Evolutionary conservation across 2,888 invertebrate genomes (phyloP), one percentile per base, ranked within the genome.

Genomic region (Lycaena phlaeas): DNA sequence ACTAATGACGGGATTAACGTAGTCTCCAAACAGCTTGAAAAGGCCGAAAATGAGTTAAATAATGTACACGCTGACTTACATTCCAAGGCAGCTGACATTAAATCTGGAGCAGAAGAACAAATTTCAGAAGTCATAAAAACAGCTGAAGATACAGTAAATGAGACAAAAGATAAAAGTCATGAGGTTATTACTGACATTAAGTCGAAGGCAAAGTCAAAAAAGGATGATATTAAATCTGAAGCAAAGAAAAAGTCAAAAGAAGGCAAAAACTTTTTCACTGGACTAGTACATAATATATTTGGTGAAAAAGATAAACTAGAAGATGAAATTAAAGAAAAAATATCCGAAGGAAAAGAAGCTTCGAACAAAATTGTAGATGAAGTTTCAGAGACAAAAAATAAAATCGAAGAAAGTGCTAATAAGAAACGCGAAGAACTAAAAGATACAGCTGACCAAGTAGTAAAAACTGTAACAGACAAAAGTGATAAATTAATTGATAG

Each of bases 221-320:
- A n/a, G n/a, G n/a, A n/a, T 5, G 60, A 64, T 48, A 36, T 56
- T 7, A 58, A 61, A 48, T 43, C 54, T 4, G 61, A 64, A 38
- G 68, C 64, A 1, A 78, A 81, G 48, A 78, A 82, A 54, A 81
- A 81, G 43, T 66, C 73, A 10, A 82, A 82, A 51, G 77, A 82
- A 59, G 72, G 82, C 2, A 82, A 84, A 45, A 72, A 64, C 49
- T 84, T 84, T 51, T 72, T 84, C 27, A 68, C 78, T 6, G 82
- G 84, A 11, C 53, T 85, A 27, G 79, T 82, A 1, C 72, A 76
- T 3, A 82, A 78, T 41, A 76, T 85, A 25, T 79, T 79, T 40
- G 79, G 81, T 4, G 78, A 79, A 40, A 85, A 82, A 52, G 84
- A 84, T 12, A 82, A 82, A 56, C 51, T 79, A 4, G 82, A 84